A percentile compares a stretch with the other conserved stretches of the same genome.
phyloP scores from a whole-genome alignment of 2,797 vertebrate genomes.

The Phoxinus dragarum region DNA sequence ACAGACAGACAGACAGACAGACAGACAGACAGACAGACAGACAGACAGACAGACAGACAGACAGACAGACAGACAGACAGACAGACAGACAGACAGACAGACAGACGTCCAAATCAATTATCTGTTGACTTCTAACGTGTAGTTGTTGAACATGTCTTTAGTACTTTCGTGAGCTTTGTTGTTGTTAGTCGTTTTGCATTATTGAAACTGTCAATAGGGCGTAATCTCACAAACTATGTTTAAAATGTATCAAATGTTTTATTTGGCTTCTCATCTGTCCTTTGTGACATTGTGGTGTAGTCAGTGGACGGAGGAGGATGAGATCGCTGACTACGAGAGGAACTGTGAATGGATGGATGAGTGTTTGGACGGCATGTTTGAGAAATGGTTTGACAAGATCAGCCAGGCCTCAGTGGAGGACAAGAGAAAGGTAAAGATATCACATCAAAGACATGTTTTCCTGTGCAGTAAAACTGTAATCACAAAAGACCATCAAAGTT shows the following conservation, averaged over 20 bases:
- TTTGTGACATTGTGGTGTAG: slow-evolving; percentile 68
- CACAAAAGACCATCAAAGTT: not conserved
- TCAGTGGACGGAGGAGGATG: slow-evolving; percentile 96
- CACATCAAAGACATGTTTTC: not conserved
- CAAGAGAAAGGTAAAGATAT: slow-evolving; percentile 87
- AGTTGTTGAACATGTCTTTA: not conserved
- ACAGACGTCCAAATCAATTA: not conserved
- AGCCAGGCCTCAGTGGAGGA: slow-evolving; percentile 90
- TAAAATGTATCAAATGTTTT: not conserved
- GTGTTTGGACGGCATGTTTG: slow-evolving; percentile 95
- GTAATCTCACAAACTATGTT: not conserved
- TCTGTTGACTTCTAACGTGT: not conserved
- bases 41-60: too few relatives aligned
- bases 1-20: too few relatives aligned
- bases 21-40: too few relatives aligned
- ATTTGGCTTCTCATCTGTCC: not conserved
- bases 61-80: too few relatives aligned
- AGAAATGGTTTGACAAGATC: slow-evolving; percentile 98
- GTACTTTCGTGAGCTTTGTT: not conserved
- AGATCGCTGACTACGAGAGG: slow-evolving; percentile 94
- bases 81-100: too few relatives aligned
- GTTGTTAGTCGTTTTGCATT: not conserved
- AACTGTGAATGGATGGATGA: slow-evolving; percentile 98
- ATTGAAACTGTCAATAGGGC: not conserved
- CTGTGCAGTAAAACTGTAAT: not conserved